phyloP scores from a whole-genome alignment of 2,113 vertebrate genomes.

The Apaloderma vittatum region DNA sequence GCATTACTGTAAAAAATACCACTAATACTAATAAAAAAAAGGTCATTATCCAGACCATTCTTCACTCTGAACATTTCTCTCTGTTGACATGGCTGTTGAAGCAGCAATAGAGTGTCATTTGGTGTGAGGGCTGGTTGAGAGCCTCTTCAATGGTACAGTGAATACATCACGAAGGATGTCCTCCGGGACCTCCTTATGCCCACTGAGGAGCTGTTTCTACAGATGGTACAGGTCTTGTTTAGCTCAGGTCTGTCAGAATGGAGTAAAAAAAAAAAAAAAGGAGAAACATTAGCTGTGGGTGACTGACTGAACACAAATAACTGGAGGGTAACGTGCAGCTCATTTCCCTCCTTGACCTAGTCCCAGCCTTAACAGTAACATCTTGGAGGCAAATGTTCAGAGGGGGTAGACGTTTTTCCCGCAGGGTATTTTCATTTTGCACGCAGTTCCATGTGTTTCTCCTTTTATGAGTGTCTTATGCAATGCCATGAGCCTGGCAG shows the following conservation, averaged over 20 bases:
- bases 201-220: not conserved
- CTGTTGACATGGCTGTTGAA: not conserved
- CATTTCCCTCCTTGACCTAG: not conserved
- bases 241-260: not conserved
- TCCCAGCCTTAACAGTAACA: constrained; percentile 12
- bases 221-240: not conserved
- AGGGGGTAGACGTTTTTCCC: not conserved
- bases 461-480: not conserved
- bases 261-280: not conserved
- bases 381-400: not conserved
- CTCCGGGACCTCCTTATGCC: not conserved
- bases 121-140: not conserved
- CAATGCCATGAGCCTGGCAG: not conserved
- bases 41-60: not conserved
- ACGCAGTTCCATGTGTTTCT: not conserved
- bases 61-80: not conserved
- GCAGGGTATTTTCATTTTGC: not conserved
- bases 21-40: not conserved
- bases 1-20: not conserved
- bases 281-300: not conserved
- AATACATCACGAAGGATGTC: not conserved
- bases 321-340: constrained; percentile 1
- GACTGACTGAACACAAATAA: constrained; percentile 9
- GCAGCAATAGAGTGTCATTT: not conserved
- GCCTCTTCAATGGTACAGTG: not conserved